phyloP scores from a whole-genome alignment of 2,888 invertebrate species.

The Baccha elongata region DNA sequence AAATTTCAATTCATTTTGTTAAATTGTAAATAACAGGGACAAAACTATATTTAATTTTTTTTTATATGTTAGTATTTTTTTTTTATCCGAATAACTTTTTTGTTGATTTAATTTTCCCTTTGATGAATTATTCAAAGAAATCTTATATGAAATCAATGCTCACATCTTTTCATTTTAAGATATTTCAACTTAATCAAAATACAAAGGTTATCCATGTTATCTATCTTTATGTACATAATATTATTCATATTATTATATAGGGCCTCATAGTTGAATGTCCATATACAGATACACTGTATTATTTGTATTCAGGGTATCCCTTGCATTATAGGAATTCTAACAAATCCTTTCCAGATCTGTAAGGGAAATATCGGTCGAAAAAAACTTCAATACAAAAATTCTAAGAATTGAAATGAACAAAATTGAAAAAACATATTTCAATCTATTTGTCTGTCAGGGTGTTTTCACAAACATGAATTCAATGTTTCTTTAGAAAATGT shows the following conservation, averaged over 20 bases:
- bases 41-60: too few species aligned
- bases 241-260: too few species aligned
- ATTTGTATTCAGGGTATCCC: too few species aligned
- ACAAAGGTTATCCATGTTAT: slow-evolving; percentile 15
- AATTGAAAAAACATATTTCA: slow-evolving; percentile 46
- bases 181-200: slow-evolving; percentile 19
- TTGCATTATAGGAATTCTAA: too few species aligned
- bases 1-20: too few species aligned
- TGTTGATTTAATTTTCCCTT: slow-evolving; percentile 15
- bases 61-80: too few species aligned
- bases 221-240: slow-evolving; percentile 20
- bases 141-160: slow-evolving; percentile 16
- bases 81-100: too few species aligned
- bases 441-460: slow-evolving; percentile 48
- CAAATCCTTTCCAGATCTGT: slow-evolving; percentile 21
- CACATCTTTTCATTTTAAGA: slow-evolving; percentile 14
- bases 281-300: too few species aligned
- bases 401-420: slow-evolving; percentile 19
- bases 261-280: too few species aligned
- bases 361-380: too few species aligned
- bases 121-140: slow-evolving; percentile 29
- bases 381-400: too few species aligned
- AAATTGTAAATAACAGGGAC: too few species aligned
- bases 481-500: not conserved
- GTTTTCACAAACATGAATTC: slow-evolving; percentile 1